Conservation (phyloP, 2,113 vertebrate genomes). For the Gambusia holbrooki region DNA sequence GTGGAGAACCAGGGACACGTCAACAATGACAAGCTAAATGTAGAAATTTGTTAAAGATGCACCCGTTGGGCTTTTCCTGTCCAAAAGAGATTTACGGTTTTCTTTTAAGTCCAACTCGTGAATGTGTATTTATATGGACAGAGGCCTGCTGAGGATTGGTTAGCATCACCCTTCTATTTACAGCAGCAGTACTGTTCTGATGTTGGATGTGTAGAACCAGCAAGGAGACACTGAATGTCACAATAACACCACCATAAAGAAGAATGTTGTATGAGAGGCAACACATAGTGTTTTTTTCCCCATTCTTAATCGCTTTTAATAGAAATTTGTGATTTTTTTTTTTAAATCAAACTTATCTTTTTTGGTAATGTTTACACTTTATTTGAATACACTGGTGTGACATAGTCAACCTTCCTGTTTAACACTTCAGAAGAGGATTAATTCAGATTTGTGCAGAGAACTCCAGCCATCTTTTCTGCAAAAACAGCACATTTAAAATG, state of each 20-base stretch:
- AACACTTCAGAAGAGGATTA: neutral
- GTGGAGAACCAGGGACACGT: neutral
- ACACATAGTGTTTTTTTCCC: too few relatives aligned
- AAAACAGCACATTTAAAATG: neutral
- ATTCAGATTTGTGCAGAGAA: neutral
- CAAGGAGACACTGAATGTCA: neutral
- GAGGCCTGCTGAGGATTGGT: slow-evolving; percentile 46
- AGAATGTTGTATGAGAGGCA: neutral
- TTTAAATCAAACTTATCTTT: too few relatives aligned
- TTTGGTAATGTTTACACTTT: too few relatives aligned
- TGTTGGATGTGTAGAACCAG: slow-evolving; percentile 3
- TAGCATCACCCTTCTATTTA: slow-evolving; percentile 47
- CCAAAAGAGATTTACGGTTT: too few relatives aligned
- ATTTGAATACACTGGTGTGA: neutral
- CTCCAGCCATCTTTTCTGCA: too few relatives aligned
- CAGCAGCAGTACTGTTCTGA: slow-evolving; percentile 37
- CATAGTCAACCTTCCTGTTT: neutral
- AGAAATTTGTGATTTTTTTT: too few relatives aligned
- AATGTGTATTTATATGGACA: slow-evolving; percentile 6
- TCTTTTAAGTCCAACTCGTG: neutral
- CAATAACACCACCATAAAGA: slow-evolving; percentile 24
- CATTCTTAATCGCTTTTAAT: neutral
- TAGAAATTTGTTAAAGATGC: neutral
- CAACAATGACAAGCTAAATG: neutral
- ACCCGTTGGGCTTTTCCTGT: neutral